Conservation (phyloP, 2,113 vertebrate species). For the Uropsilus gracilis region DNA sequence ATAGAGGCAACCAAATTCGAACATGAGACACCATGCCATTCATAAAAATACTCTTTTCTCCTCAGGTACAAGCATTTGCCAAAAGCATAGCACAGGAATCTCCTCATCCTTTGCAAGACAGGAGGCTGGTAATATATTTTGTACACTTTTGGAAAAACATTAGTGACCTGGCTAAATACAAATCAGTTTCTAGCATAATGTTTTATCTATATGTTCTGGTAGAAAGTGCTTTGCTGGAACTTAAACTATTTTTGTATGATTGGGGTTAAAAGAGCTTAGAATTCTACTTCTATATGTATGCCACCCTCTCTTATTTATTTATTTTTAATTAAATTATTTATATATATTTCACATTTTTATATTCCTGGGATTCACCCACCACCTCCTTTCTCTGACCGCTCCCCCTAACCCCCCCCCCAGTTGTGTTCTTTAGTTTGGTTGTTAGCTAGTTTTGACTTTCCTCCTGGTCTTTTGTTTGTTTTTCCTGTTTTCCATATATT, state of each 20-base stretch:
- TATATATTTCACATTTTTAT: no score
- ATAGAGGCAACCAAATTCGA: slow-evolving; percentile 17
- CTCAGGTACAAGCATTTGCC: slow-evolving; percentile 92
- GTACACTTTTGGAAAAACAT: neutral
- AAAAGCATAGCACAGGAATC: slow-evolving; percentile 80
- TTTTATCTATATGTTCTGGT: neutral
- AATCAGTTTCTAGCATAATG: neutral
- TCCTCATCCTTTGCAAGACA: slow-evolving; percentile 81
- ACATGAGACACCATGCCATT: neutral
- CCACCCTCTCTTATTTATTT: neutral
- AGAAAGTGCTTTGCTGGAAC: neutral
- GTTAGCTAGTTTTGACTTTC: no score
- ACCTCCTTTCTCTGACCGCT: no score
- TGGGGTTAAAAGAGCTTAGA: neutral
- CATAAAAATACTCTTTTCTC: slow-evolving; percentile 61
- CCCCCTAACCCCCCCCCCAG: no score
- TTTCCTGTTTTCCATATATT: no score
- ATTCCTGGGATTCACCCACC: no score
- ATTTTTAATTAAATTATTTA: no score
- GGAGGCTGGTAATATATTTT: slow-evolving; percentile 87
- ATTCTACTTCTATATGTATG: neutral
- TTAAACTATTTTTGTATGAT: neutral
- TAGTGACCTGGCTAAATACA: neutral
- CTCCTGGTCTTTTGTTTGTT: no score
- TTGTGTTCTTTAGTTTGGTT: no score